Percentiles rank a stretch among this genome's conserved stretches.
Evolutionary conservation across 2,888 invertebrate species (phyloP).

Genomic region (Eupithecia abbreviata): DNA sequence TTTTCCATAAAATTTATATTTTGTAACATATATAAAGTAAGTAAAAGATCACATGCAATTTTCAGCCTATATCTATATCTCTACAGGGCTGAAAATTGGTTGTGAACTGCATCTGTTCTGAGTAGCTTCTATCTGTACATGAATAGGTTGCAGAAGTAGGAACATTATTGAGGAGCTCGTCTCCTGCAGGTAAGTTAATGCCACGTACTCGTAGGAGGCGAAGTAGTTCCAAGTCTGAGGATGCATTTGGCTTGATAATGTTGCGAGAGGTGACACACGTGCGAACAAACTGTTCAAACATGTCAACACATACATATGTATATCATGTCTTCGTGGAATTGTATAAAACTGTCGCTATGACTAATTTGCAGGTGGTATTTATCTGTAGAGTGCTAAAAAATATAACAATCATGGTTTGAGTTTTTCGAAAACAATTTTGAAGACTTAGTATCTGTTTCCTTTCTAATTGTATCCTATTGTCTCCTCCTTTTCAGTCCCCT

Average conservation of each 20-base stretch:
- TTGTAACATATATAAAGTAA: not conserved
- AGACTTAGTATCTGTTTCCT: not conserved
- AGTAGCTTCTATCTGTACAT: not conserved
- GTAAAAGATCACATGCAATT: too few species aligned
- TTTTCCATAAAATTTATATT: not conserved
- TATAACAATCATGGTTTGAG: not conserved
- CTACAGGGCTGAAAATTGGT: not conserved
- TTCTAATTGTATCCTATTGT: not conserved
- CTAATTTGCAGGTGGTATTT: not conserved
- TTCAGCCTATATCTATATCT: too few species aligned
- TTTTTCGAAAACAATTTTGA: not conserved
- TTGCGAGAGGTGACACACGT: slow-evolving; percentile 23
- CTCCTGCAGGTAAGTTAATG: not conserved
- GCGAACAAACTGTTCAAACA: not conserved
- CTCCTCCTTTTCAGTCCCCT: not conserved
- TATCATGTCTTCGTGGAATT: not conserved
- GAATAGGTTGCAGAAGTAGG: not conserved
- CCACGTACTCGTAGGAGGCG: slow-evolving; percentile 11
- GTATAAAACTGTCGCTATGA: not conserved
- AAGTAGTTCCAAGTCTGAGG: slow-evolving; percentile 17
- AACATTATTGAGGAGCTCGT: not conserved
- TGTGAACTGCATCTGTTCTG: not conserved
- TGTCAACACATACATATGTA: not conserved
- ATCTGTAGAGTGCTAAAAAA: not conserved
- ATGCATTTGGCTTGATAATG: slow-evolving; percentile 28